Evolutionary conservation across 1,140 invertebrate species (phyloP).

Genomic region (Drosophila gunungcola): DNA sequence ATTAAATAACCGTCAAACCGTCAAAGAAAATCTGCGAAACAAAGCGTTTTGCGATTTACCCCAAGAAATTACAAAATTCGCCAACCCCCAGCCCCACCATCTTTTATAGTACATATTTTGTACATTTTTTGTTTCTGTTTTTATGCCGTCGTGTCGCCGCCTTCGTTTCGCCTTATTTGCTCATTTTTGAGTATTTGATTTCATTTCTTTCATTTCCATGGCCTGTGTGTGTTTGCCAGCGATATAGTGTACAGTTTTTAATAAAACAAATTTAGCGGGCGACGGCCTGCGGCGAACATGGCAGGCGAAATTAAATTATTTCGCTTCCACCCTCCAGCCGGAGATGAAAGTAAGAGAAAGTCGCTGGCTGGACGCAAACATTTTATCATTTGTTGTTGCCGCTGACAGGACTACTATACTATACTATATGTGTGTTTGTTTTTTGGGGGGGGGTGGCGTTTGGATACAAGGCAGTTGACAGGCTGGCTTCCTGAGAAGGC

Average conservation of each 20-base stretch:
- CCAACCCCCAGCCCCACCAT: background rate
- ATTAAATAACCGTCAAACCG: conserved; percentile 56
- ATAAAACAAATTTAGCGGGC: conserved; percentile 80
- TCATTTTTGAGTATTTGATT: conserved; percentile 80
- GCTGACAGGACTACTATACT: conserved; percentile 51
- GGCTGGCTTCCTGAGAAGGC: conserved; percentile 44
- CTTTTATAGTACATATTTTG: conserved; percentile 17
- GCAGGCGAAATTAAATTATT: conserved; percentile 81
- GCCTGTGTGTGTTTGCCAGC: conserved; percentile 18
- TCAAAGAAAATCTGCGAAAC: conserved; percentile 44
- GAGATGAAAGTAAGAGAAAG: conserved; percentile 44
- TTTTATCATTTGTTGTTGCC: conserved; percentile 74
- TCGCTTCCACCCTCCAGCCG: conserved; percentile 37
- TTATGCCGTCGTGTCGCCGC: conserved; percentile 11
- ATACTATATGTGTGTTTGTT: background rate
- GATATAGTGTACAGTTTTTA: conserved; percentile 72
- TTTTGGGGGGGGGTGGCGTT: background rate
- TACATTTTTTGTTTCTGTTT: conserved; percentile 24
- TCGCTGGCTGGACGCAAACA: conserved; percentile 60
- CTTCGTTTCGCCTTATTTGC: conserved; percentile 57
- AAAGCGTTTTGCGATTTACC: conserved; percentile 44
- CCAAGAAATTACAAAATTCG: conserved; percentile 40
- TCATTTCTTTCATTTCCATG: conserved; percentile 58
- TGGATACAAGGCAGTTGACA: conserved; percentile 32
- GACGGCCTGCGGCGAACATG: conserved; percentile 77